Evolutionary conservation across 2,888 invertebrate genomes (phyloP), one percentile per base, ranked within the genome.

Genomic region (Notodonta ziczac): DNA sequence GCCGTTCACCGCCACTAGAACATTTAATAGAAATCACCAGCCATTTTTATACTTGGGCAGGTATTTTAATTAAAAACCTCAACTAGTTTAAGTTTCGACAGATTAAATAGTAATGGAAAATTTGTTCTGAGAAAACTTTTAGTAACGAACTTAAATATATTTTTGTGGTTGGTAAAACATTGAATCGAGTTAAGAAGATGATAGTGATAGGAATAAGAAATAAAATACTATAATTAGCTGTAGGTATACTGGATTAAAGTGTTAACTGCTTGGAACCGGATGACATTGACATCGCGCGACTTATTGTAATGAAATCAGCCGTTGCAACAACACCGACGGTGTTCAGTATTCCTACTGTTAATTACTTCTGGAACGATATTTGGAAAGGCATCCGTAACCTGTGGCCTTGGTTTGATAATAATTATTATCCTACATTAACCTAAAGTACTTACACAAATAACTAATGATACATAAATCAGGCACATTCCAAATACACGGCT

Each of bases 11-110:
- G 9, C 12, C 50, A 14, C 16, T 14, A 1, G 50, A 50, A 50
- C 50, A 16, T 50, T 50, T 50, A n/a, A 52, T 52, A 14, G 24
- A 52, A 52, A 52, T 32, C 16, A 32, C 52, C 16, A 35, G 52
- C 13, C 52, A 32, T 52, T 52, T 52, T 52, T 52, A 52, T 52
- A 52, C 52, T 52, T 32, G 32, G 24, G 24, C 2, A 24, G 24
- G 24, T 24, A 52, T 9, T 52, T 52, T 52, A 52, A 52, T 52
- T 52, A 32, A 52, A 35, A 52, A 7, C 32, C 52, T 52, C 12
- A 52, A 52, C 52, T 52, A 52, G 32, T 52, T 52, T 4, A 16
- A 9, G 32, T 13, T 12, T 52, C 52, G 5, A 32, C 32, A 32
- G 52, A 32, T 52, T 52, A 13, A 16, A 16, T 32, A 13, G 13